Evolutionary conservation across 2,888 invertebrate genomes (phyloP), one percentile per base, ranked within the genome.

Genomic region (Rhagonycha fulva): DNA sequence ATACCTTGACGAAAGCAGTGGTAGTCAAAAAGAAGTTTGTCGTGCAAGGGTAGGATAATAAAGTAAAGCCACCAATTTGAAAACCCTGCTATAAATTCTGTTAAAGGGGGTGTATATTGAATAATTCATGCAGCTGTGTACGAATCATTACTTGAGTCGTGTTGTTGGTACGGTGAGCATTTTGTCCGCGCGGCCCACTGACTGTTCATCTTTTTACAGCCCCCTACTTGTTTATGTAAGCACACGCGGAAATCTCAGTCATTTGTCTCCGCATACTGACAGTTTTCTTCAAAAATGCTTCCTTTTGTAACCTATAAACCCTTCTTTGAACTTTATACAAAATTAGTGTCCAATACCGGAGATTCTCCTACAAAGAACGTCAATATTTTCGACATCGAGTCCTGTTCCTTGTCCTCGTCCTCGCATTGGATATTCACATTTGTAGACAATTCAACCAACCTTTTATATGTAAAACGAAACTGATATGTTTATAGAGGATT

Each of bases 401-500:
- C 68, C 19, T n/a, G n/a, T 66, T 24, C 24, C n/a, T 66, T 23
- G 23, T 66, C 47, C 47, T 47, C 4, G 47, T 47, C 47, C 63
- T 70, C 23, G 47, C 19, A 70, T 19, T 19, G 68, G 47, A 47
- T 28, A 68, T 68, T 68, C 24, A 68, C 82, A 82, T 83, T 83
- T 85, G 85, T 84, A 84, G 84, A 85, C 85, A 85, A 85, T 85
- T 83, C 84, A 81, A 28, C 81, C 82, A 83, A 85, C 85, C 85
- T 86, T 87, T 87, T 86, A 86, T 86, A 87, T 87, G 87, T 85
- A 87, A 87, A 87, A 85, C 85, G 85, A 85, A 85, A 86, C 86
- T 86, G 87, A 87, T 87, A 87, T 86, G 86, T 87, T 87, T 86
- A 86, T 87, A 84, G 86, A 81, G 83, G 87, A 87, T 87, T 87